phyloP scores from a whole-genome alignment of 2,113 vertebrate species.

The Channa maculata region DNA sequence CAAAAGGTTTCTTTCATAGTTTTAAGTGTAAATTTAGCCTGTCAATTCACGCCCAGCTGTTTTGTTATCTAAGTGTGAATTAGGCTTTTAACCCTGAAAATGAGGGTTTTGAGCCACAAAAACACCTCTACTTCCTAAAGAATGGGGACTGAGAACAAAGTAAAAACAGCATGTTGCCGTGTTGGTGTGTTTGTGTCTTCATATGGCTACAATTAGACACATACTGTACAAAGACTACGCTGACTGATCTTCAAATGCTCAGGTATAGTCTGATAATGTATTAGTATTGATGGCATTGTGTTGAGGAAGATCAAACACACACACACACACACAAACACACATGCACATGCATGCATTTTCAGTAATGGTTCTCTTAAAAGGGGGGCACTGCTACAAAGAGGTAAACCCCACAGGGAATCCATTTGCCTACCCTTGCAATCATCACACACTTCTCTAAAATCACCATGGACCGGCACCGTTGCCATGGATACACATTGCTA shows the following conservation, averaged over 20 bases:
- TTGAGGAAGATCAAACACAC: constrained; percentile 25
- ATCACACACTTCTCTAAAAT: constrained; percentile 59
- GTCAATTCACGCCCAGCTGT: background rate
- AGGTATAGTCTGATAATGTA: constrained; percentile 40
- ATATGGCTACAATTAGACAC: background rate
- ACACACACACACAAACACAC: background rate
- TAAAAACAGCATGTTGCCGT: background rate
- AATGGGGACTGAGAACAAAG: constrained; percentile 4
- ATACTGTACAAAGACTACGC: constrained; percentile 8
- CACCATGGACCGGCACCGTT: constrained; percentile 39
- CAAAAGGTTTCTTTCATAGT: background rate
- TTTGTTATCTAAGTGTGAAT: background rate
- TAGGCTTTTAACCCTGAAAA: background rate
- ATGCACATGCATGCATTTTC: constrained; percentile 20
- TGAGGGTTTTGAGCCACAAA: background rate
- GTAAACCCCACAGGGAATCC: constrained; percentile 59
- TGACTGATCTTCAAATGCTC: background rate
- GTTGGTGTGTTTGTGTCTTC: background rate
- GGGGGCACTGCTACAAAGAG: constrained; percentile 51
- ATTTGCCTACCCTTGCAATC: constrained; percentile 63
- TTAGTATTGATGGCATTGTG: constrained; percentile 37
- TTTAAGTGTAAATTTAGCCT: background rate
- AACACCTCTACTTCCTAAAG: background rate
- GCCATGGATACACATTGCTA: constrained; percentile 62
- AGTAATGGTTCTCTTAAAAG: constrained; percentile 55